A percentile compares a stretch with the other conserved stretches of the same genome.
These are phyloP conservation scores for Agraylea sexmaculata DNA, from an alignment of 1,140 invertebrate genomes.

Conservation along the genomic window DNA sequence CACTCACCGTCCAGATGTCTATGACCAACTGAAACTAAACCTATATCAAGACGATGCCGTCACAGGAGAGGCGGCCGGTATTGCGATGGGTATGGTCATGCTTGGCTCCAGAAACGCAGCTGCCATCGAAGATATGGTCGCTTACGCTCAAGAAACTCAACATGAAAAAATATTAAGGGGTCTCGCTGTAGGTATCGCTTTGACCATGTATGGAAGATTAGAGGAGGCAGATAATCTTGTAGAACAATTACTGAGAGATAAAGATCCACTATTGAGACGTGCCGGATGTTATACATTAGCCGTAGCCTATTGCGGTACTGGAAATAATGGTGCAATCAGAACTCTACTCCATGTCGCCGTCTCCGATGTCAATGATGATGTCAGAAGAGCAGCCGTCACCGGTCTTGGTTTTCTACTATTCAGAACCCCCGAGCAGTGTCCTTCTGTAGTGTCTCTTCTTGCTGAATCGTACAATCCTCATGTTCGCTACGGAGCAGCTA, in stretches of 20 bases:
- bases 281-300: constrained; percentile 97
- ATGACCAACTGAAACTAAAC: constrained; percentile 93
- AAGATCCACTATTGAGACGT: constrained; percentile 75
- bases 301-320: constrained; percentile 97
- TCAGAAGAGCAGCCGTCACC: constrained; percentile 92
- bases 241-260: constrained; percentile 70
- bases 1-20: constrained; percentile 85
- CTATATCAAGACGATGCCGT: constrained; percentile 98
- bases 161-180: constrained; percentile 98
- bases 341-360: constrained; percentile 93
- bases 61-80: constrained; percentile 94
- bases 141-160: constrained; percentile 75
- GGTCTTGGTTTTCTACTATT: constrained; percentile 94
- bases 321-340: constrained; percentile 92
- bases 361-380: constrained; percentile 98
- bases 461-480: constrained; percentile 99
- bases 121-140: constrained; percentile 91
- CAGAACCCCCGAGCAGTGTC: constrained; percentile 93
- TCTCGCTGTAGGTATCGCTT: constrained; percentile 87
- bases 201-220: constrained; percentile 92
- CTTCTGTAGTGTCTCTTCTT: constrained; percentile 87
- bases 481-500: constrained; percentile 96
- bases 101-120: constrained; percentile 81
- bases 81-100: constrained; percentile 98
- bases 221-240: constrained; percentile 95